Conservation (phyloP, 1,140 invertebrate species). For the Drosophila kohkoa region DNA sequence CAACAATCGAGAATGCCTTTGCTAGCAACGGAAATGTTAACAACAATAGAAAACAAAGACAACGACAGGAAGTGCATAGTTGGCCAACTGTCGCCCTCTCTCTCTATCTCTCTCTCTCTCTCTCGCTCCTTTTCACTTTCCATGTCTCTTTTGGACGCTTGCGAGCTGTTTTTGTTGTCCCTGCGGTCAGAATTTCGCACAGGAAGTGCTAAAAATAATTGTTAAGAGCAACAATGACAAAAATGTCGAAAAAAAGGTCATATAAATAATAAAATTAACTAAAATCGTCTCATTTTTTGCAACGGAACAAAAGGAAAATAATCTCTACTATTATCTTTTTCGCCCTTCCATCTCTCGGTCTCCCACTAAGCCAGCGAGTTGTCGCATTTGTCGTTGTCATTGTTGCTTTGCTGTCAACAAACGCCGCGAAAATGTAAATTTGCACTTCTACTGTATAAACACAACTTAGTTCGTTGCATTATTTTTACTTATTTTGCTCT, state of each 20-base stretch:
- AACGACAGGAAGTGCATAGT: slow-evolving; percentile 40
- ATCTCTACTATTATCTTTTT: slow-evolving; percentile 2
- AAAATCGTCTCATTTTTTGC: slow-evolving; percentile 16
- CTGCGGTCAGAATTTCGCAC: slow-evolving; percentile 49
- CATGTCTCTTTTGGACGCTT: neutral
- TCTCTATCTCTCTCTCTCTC: too few relatives aligned
- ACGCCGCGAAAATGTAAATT: slow-evolving; percentile 42
- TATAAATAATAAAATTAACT: slow-evolving; percentile 59
- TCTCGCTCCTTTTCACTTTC: too few relatives aligned
- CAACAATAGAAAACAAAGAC: slow-evolving; percentile 30
- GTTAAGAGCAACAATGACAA: slow-evolving; percentile 37
- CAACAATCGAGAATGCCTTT: slow-evolving; percentile 22
- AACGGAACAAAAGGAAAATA: slow-evolving; percentile 12
- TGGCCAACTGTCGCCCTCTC: slow-evolving; percentile 19
- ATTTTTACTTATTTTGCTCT: slow-evolving; percentile 36
- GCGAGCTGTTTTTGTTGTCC: slow-evolving; percentile 11
- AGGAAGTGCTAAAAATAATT: slow-evolving; percentile 57
- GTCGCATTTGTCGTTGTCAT: slow-evolving; percentile 39
- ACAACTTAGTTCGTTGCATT: slow-evolving; percentile 39
- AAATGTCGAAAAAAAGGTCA: slow-evolving; percentile 23
- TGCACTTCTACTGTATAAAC: slow-evolving; percentile 26
- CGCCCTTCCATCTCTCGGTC: neutral
- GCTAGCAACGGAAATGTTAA: slow-evolving; percentile 47
- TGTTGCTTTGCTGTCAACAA: slow-evolving; percentile 31
- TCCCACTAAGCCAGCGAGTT: slow-evolving; percentile 10